Evolutionary conservation across 2,888 invertebrate genomes (phyloP), one percentile per base, ranked within the genome.

Genomic region (Unio delphinus): DNA sequence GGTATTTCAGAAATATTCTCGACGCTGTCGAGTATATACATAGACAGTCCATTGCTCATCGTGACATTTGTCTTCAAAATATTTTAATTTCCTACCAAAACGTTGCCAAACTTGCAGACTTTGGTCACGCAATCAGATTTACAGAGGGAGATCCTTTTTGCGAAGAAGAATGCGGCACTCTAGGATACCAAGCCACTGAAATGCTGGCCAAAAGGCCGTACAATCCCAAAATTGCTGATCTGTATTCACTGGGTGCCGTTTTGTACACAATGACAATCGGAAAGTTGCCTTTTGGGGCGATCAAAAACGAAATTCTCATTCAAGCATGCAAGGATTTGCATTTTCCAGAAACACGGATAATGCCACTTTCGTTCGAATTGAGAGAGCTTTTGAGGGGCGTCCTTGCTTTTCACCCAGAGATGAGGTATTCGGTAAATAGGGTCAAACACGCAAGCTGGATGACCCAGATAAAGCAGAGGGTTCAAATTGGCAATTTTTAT

Each of bases 401-500:
- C 72, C 79, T 87, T 23, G 74, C 81, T 26, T 85, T 80, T 69
- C 73, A 80, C 7, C 83, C 85, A 3, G 76, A 80, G 3, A 65
- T 77, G 8, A 75, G 87, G 65, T 84, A 74, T 77, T 80, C 80
- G 0, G 68, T 86, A 34, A 85, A 85, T 73, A 75, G 85, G 7
- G 75, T 83, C 30, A 68, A 74, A 23, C 81, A 81, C 69, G 74
- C 75, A 45, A 81, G 76, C 11, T 85, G 85, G 83, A 64, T 80
- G 61, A 65, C 64, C n/a, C 72, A 62, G 26, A 45, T 55, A 0
- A 67, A 76, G 18, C 70, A 72, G 15, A 78, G 74, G 30, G 83
- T 86, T 3, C 82, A 83, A 71, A 85, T 87, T 56, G 87, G 87
- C n/a, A 86, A 86, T 70, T 87, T 86, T 66, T 84, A 85, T 72